These are phyloP conservation scores for Plectropomus leopardus DNA, from an alignment of 2,113 vertebrate genomes.

Conservation along the genomic window DNA sequence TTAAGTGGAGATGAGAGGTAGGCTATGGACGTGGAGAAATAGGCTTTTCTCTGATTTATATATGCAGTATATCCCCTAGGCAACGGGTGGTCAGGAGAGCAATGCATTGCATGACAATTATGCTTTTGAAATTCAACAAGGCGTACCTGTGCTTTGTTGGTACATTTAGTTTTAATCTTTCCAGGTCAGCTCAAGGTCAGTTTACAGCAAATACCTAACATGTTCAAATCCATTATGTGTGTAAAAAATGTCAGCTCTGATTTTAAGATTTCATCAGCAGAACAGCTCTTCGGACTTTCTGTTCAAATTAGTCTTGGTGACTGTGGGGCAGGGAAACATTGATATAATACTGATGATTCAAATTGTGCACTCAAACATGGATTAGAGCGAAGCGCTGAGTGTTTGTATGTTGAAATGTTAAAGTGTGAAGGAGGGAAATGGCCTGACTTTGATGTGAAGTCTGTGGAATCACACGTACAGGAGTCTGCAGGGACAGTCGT, in stretches of 20 bases:
- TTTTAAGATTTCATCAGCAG: not conserved
- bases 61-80: constrained; percentile 47
- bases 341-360: not conserved
- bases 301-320: not conserved
- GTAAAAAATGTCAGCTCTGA: constrained; percentile 14
- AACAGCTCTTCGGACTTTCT: not conserved
- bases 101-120: constrained; percentile 59
- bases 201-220: constrained; percentile 13
- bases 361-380: not conserved
- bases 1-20: constrained; percentile 26
- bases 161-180: constrained; percentile 14
- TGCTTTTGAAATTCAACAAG: constrained; percentile 23
- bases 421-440: constrained; percentile 4
- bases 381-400: not conserved
- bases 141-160: not conserved
- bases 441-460: constrained; percentile 29
- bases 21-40: constrained; percentile 5
- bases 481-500: not conserved
- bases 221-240: not conserved
- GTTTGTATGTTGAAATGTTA: constrained; percentile 4
- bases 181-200: not conserved
- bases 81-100: constrained; percentile 55
- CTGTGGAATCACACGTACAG: constrained; percentile 23
- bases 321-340: not conserved
- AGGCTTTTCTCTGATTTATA: constrained; percentile 21